Conservation (phyloP, 1,140 invertebrate genomes). For the Centruroides vittatus region DNA sequence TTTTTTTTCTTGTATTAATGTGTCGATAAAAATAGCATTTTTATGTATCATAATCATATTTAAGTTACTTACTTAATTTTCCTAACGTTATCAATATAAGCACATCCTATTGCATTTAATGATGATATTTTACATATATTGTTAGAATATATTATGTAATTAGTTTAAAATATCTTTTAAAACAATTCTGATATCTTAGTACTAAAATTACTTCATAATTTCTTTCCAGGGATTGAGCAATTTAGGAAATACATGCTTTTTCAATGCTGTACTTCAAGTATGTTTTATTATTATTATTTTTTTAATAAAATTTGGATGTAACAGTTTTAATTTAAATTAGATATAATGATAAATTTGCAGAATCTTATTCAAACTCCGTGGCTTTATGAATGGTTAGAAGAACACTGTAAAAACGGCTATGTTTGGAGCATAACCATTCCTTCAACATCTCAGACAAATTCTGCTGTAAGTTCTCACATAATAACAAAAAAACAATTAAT, state of each 20-base stretch:
- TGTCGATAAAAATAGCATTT: no score
- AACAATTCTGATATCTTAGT: background rate
- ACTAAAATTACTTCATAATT: slow-evolving; percentile 6
- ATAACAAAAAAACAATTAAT: no score
- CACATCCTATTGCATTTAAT: no score
- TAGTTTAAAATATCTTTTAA: no score
- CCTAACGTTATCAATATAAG: no score
- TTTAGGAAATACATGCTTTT: slow-evolving; percentile 92
- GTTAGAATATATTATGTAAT: no score
- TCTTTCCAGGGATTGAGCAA: slow-evolving; percentile 52
- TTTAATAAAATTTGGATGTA: background rate
- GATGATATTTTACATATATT: no score
- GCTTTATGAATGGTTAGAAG: slow-evolving; percentile 51
- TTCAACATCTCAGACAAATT: background rate
- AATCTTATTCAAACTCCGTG: slow-evolving; percentile 73
- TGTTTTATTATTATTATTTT: slow-evolving; percentile 1
- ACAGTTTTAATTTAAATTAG: slow-evolving; percentile 18
- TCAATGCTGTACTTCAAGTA: slow-evolving; percentile 83
- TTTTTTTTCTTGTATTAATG: no score
- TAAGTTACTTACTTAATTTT: no score
- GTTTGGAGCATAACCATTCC: slow-evolving; percentile 27
- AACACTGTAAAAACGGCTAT: slow-evolving; percentile 42
- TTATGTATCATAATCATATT: no score
- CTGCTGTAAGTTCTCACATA: no score
- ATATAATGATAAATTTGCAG: slow-evolving; percentile 20